These are phyloP conservation scores for Nanger granti DNA, from an alignment of 2,113 vertebrate species.

Conservation along the genomic window DNA sequence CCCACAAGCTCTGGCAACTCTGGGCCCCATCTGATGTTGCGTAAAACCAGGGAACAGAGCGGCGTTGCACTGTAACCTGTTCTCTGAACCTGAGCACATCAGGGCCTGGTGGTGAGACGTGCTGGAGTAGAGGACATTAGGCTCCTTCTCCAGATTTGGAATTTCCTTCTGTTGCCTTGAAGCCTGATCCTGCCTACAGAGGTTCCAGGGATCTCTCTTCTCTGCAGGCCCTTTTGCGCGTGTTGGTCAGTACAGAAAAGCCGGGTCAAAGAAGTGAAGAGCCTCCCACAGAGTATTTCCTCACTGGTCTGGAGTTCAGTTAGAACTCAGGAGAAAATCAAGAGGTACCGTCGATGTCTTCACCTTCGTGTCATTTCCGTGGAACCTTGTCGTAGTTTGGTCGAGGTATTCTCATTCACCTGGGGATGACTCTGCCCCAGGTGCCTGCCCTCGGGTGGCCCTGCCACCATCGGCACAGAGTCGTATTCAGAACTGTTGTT, in stretches of 20 bases:
- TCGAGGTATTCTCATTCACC: background rate
- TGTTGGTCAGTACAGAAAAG: background rate
- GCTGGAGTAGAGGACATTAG: too few relatives aligned
- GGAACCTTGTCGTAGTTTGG: background rate
- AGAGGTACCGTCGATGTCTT: background rate
- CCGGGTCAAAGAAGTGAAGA: background rate
- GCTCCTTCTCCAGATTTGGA: background rate
- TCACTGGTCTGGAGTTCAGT: background rate
- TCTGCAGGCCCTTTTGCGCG: background rate
- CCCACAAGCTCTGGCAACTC: background rate
- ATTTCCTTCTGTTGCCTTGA: background rate
- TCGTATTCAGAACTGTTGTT: background rate
- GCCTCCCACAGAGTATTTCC: background rate
- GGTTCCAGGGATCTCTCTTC: too few relatives aligned
- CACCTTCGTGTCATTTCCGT: background rate
- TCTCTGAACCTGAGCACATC: rapidly evolving
- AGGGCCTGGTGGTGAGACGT: rapidly evolving
- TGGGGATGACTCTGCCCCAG: background rate
- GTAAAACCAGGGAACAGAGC: background rate
- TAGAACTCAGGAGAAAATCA: background rate
- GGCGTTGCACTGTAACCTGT: rapidly evolving
- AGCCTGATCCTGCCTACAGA: background rate
- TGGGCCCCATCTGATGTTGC: background rate
- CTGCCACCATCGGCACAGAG: too few relatives aligned
- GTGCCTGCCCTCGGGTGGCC: background rate